Evolutionary conservation across 2,797 vertebrate genomes (phyloP).

Genomic region (Momotus momota): DNA sequence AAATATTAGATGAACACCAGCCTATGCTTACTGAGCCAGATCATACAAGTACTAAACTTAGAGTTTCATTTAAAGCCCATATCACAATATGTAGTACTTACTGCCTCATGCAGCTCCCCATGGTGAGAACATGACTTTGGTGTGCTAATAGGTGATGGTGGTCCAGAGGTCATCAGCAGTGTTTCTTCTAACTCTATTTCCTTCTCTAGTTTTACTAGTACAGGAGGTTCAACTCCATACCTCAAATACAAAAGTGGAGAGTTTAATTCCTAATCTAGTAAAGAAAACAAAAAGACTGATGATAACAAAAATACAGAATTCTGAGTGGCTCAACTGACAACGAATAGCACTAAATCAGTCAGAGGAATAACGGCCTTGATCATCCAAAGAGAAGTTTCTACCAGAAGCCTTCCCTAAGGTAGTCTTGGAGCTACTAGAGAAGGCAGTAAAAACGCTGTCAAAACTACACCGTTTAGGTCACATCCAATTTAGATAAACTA

Average conservation of each 20-base stretch:
- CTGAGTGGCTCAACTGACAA: not conserved
- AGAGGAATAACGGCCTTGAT: not conserved
- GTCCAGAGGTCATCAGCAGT: slow-evolving; percentile 85
- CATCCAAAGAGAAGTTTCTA: not conserved
- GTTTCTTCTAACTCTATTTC: slow-evolving; percentile 98
- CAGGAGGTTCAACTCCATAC: slow-evolving; percentile 95
- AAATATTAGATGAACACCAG: not conserved
- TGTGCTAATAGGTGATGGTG: slow-evolving; percentile 83
- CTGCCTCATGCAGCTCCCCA: slow-evolving; percentile 90
- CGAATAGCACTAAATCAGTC: not conserved
- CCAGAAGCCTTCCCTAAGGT: not conserved
- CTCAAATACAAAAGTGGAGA: slow-evolving; percentile 73
- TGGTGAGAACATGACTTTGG: slow-evolving; percentile 93
- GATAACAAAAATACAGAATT: not conserved
- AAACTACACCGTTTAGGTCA: not conserved
- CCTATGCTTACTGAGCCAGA: not conserved
- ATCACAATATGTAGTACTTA: slow-evolving; percentile 71
- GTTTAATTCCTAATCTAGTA: not conserved
- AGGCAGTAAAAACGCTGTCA: not conserved
- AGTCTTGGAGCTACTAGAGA: not conserved
- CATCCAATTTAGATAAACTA: not conserved
- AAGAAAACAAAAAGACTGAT: not conserved
- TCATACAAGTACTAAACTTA: not conserved
- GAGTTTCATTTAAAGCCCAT: not conserved
- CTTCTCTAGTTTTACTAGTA: slow-evolving; percentile 95